Conservation (phyloP, 2,888 invertebrate genomes). For the Venustoraphidia nigricollis region DNA sequence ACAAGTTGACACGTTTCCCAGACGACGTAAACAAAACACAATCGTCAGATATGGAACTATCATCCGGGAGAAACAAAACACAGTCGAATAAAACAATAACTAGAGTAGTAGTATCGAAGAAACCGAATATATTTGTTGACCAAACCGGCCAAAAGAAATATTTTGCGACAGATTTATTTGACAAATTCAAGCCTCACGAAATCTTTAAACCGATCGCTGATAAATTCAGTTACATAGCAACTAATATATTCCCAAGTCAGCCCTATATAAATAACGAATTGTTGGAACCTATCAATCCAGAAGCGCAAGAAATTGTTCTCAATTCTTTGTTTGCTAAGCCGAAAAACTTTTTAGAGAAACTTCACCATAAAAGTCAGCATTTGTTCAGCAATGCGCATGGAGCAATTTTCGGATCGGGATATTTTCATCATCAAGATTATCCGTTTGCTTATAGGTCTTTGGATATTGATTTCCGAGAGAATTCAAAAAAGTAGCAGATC, state of each 20-base stretch:
- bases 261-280: constrained; percentile 1
- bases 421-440: constrained; percentile 6
- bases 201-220: constrained; percentile 3
- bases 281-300: not conserved
- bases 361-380: constrained; percentile 5
- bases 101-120: too few relatives aligned
- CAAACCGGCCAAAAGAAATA: not conserved
- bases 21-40: too few relatives aligned
- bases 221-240: not conserved
- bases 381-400: constrained; percentile 4
- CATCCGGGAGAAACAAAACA: too few relatives aligned
- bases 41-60: too few relatives aligned
- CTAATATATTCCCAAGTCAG: not conserved
- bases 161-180: not conserved
- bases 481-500: not conserved
- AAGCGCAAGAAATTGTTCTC: too few relatives aligned
- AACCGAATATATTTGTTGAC: too few relatives aligned
- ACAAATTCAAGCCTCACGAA: constrained; percentile 1
- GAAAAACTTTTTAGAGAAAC: constrained; percentile 3
- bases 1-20: too few relatives aligned
- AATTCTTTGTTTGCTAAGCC: not conserved
- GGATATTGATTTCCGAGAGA: not conserved
- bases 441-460: constrained; percentile 7
- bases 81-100: too few relatives aligned
- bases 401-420: constrained; percentile 6